Percentiles rank a stretch among this genome's conserved stretches.
Conservation (phyloP, 2,888 invertebrate species). For the Dorcus hopei region DNA sequence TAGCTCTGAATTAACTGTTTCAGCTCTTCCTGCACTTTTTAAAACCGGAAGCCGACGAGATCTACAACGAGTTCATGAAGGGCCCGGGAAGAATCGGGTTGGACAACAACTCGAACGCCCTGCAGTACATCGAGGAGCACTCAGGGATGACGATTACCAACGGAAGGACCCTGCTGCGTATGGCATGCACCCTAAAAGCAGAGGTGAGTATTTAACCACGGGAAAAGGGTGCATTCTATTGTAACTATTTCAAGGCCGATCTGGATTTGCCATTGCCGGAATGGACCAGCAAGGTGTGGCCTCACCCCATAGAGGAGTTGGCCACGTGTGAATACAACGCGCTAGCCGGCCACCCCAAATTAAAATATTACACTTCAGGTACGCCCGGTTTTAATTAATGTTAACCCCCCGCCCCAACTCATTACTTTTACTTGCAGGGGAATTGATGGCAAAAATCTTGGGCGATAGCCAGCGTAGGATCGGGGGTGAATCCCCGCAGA, state of each 20-base stretch:
- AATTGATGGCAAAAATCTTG: slow-evolving; percentile 11
- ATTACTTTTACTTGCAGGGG: neutral
- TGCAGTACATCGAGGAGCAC: slow-evolving; percentile 6
- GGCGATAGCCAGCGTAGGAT: slow-evolving; percentile 8
- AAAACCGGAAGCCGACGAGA: neutral
- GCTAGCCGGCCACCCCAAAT: slow-evolving; percentile 18
- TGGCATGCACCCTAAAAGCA: neutral
- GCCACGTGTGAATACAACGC: slow-evolving; percentile 38
- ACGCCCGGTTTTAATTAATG: neutral
- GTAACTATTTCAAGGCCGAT: slow-evolving; percentile 11
- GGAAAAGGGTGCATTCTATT: neutral
- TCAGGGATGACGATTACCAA: neutral
- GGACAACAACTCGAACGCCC: neutral
- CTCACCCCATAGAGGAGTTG: slow-evolving; percentile 33
- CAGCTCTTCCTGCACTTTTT: too few relatives aligned
- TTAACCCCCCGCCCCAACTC: neutral
- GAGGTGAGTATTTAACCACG: neutral
- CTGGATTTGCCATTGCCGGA: slow-evolving; percentile 35
- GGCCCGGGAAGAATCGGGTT: neutral
- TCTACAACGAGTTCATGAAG: slow-evolving; percentile 1
- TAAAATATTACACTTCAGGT: neutral
- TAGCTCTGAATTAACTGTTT: too few relatives aligned
- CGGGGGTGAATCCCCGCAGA: neutral
- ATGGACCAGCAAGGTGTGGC: slow-evolving; percentile 38
- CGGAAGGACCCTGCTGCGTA: neutral